A percentile compares a stretch with the other conserved stretches of the same genome.
phyloP scores from a whole-genome alignment of 1,140 invertebrate genomes.

The Panagrolaimus sp. region DNA sequence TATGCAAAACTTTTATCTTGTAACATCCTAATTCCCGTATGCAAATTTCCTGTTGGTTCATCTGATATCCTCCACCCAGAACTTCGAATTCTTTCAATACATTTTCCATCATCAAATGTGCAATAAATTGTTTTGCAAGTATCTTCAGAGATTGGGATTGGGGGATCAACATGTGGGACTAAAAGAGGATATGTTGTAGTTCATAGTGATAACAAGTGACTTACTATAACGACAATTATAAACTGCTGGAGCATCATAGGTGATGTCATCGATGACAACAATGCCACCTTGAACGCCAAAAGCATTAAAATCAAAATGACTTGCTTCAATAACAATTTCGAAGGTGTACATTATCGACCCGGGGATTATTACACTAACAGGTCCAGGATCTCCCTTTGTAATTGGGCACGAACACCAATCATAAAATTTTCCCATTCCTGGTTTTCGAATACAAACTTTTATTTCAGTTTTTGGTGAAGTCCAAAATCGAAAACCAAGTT shows the following conservation, averaged over 20 bases:
- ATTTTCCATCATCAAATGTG: constrained; percentile 33
- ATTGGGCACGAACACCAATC: constrained; percentile 42
- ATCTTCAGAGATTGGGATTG: constrained; percentile 25
- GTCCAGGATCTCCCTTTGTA: constrained; percentile 44
- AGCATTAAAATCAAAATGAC: constrained; percentile 41
- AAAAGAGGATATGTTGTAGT: background rate
- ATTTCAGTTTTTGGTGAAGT: constrained; percentile 36
- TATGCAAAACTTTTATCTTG: constrained; percentile 37
- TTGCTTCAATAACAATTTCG: constrained; percentile 47
- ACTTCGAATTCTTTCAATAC: constrained; percentile 30
- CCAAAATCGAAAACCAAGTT: constrained; percentile 43
- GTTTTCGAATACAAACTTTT: constrained; percentile 38
- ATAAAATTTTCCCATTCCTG: constrained; percentile 30
- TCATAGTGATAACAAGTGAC: constrained; percentile 17
- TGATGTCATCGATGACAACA: constrained; percentile 43
- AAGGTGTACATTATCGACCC: background rate
- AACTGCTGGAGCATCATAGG: constrained; percentile 40
- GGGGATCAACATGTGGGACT: constrained; percentile 41
- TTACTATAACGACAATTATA: constrained; percentile 48
- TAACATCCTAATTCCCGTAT: constrained; percentile 32
- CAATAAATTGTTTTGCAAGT: constrained; percentile 35
- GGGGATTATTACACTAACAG: constrained; percentile 39
- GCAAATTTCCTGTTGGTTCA: constrained; percentile 35
- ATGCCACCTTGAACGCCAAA: constrained; percentile 45
- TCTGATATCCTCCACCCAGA: constrained; percentile 31